These are phyloP conservation scores for Phaonia tiefii DNA, from an alignment of 2,888 invertebrate species.

Conservation along the genomic window DNA sequence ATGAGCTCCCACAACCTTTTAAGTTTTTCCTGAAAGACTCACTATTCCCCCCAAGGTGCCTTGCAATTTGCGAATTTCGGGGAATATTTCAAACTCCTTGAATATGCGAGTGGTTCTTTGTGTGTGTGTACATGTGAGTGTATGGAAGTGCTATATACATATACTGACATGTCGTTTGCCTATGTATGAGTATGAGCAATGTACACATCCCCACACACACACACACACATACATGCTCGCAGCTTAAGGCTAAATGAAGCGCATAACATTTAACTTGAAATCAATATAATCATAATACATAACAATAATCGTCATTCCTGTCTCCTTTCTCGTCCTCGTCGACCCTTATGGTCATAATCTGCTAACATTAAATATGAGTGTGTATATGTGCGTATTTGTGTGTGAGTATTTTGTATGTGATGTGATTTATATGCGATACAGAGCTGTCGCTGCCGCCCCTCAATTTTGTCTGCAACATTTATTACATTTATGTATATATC, in stretches of 20 bases:
- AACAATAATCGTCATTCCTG: constrained; percentile 28
- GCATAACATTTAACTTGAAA: constrained; percentile 55
- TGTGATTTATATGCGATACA: constrained; percentile 30
- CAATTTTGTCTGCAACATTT: background rate
- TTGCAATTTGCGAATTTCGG: too few relatives aligned
- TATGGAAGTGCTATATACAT: background rate
- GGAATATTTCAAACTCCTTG: too few relatives aligned
- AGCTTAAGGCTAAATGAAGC: constrained; percentile 65
- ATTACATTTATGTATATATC: background rate
- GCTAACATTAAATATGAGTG: background rate
- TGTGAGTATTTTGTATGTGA: background rate
- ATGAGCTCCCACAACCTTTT: too few relatives aligned
- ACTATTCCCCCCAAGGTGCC: too few relatives aligned
- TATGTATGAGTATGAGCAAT: background rate
- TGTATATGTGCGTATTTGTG: background rate
- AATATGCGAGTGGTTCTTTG: too few relatives aligned
- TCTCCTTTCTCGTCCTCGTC: background rate
- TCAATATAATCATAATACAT: constrained; percentile 50
- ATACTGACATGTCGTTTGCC: background rate
- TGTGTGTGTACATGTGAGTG: background rate
- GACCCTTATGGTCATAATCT: background rate
- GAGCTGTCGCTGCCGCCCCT: background rate
- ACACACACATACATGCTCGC: constrained; percentile 32
- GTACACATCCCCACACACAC: background rate
- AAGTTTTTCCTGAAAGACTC: too few relatives aligned